A percentile compares a stretch with the other conserved stretches of the same genome.
phyloP scores from a whole-genome alignment of 1,140 invertebrate species.

The Contarinia nasturtii region DNA sequence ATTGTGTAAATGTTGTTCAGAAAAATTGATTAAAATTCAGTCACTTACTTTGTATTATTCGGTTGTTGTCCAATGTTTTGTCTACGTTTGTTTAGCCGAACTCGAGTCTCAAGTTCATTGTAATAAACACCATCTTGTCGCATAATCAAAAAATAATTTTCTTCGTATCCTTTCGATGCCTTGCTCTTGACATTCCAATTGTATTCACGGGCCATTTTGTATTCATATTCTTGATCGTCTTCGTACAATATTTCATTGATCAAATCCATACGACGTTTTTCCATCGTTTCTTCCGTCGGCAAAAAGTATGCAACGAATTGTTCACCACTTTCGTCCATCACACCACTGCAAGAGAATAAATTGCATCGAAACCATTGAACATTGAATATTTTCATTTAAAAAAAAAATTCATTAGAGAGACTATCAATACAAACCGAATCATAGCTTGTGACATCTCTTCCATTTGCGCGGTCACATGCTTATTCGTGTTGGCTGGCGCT shows the following conservation, averaged over 20 bases:
- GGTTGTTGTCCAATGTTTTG: constrained; percentile 51
- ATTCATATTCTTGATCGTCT: constrained; percentile 85
- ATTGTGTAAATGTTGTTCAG: not conserved
- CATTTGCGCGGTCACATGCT: constrained; percentile 64
- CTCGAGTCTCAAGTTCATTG: constrained; percentile 92
- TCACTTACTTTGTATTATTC: constrained; percentile 45
- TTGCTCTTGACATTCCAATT: constrained; percentile 99
- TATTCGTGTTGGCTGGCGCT: constrained; percentile 58
- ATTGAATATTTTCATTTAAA: constrained; percentile 1
- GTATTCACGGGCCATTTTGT: constrained; percentile 87
- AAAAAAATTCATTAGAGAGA: constrained; percentile 2
- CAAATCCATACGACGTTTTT: constrained; percentile 68
- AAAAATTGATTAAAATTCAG: constrained; percentile 15
- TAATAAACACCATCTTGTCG: constrained; percentile 84
- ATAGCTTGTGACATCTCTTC: constrained; percentile 98
- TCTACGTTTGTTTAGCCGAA: constrained; percentile 75
- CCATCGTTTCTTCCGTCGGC: constrained; percentile 79
- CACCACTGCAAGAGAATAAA: constrained; percentile 43
- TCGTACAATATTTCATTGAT: constrained; percentile 61
- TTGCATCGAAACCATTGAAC: not conserved
- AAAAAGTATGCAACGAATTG: constrained; percentile 98
- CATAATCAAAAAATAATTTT: constrained; percentile 94
- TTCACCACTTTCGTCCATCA: constrained; percentile 94
- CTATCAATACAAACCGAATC: constrained; percentile 50
- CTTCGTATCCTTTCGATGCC: constrained; percentile 91